These are phyloP conservation scores for Apostichopus parvimensis DNA, from an alignment of 35 echinoderm and acorn worm species.

Conservation along the genomic window DNA sequence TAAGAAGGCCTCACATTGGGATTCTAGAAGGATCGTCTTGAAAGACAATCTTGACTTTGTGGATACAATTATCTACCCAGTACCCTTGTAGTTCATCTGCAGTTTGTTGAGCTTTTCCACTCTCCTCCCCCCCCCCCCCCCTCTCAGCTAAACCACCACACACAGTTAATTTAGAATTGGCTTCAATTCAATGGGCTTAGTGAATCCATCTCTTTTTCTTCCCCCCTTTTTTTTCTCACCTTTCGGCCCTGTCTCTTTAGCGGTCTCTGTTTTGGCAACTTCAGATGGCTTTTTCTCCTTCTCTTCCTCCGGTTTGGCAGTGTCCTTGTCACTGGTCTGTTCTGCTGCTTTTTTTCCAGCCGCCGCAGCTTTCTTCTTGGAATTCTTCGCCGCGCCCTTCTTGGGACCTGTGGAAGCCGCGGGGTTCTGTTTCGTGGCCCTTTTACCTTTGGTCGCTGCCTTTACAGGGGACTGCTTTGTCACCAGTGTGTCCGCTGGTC, in stretches of 20 bases:
- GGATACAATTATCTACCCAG: too few relatives aligned
- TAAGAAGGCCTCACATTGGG: too few relatives aligned
- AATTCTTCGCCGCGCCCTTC: slow-evolving; percentile 50
- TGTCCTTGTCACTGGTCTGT: background rate
- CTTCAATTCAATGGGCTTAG: too few relatives aligned
- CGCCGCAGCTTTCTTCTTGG: slow-evolving; percentile 47
- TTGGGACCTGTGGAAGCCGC: background rate
- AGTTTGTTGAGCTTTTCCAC: too few relatives aligned
- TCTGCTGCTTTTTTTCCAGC: slow-evolving; percentile 33
- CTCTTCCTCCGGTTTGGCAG: background rate
- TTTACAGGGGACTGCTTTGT: background rate
- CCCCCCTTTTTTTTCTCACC: background rate
- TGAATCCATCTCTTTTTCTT: too few relatives aligned
- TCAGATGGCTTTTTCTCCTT: slow-evolving; percentile 23
- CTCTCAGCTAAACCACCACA: too few relatives aligned
- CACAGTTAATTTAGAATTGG: too few relatives aligned
- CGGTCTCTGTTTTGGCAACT: slow-evolving; percentile 19
- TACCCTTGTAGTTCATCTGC: too few relatives aligned
- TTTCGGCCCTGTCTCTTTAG: slow-evolving; percentile 40
- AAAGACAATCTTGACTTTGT: too few relatives aligned
- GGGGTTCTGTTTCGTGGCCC: slow-evolving; percentile 43
- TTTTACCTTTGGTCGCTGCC: slow-evolving; percentile 18
- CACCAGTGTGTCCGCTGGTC: background rate
- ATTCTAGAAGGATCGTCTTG: too few relatives aligned
- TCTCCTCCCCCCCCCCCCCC: too few relatives aligned